These are phyloP conservation scores for Toxotes chatareus DNA, from an alignment of 2,113 vertebrate species.

Conservation along the genomic window DNA sequence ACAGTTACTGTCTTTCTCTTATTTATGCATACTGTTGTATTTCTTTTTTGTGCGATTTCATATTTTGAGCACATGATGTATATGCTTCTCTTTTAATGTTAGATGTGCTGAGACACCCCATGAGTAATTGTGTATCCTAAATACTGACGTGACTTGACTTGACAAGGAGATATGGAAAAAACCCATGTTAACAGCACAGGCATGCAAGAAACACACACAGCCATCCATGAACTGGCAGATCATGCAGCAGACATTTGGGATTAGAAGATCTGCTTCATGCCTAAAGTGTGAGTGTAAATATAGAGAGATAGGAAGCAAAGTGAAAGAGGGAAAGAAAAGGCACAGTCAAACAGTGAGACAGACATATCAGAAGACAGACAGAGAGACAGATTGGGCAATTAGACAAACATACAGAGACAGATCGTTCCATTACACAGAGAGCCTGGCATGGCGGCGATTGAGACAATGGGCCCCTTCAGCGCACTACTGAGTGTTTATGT, in stretches of 20 bases:
- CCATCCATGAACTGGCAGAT: conserved; percentile 2
- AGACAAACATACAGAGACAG: conserved; percentile 74
- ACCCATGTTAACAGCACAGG: conserved; percentile 7
- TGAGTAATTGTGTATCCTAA: neutral
- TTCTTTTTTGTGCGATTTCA: neutral
- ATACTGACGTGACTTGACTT: conserved; percentile 7
- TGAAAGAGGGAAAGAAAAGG: conserved; percentile 22
- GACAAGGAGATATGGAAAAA: neutral
- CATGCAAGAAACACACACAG: conserved; percentile 20
- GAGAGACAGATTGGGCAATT: conserved; percentile 74
- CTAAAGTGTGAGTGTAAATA: conserved; percentile 12
- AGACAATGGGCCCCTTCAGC: conserved; percentile 82
- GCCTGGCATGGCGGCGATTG: conserved; percentile 58
- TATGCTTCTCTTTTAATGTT: neutral
- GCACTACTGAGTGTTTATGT: conserved; percentile 76
- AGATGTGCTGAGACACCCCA: neutral
- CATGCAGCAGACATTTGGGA: conserved; percentile 11
- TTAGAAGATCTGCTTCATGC: conserved; percentile 13
- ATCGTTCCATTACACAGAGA: conserved; percentile 72
- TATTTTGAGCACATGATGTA: neutral
- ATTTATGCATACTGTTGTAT: neutral
- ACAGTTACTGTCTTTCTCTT: neutral
- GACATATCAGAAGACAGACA: conserved; percentile 66
- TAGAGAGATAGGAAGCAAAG: conserved; percentile 14
- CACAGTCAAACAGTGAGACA: conserved; percentile 48